Evolutionary conservation across 23 tunicate species (phyloP), one percentile per base, ranked within the genome.

Genomic region (Oikopleura dioica): DNA sequence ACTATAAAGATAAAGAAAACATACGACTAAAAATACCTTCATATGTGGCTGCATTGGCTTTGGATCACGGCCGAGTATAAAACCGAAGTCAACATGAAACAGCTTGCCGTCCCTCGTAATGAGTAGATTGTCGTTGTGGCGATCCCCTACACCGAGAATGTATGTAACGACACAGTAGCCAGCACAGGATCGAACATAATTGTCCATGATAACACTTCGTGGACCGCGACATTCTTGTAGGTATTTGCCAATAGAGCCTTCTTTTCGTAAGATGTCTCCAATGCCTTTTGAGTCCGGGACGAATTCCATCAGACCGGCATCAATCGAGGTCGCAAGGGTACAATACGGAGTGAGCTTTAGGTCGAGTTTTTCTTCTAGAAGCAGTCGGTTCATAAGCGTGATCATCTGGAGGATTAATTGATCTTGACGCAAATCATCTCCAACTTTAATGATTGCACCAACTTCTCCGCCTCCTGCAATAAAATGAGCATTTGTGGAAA

Each of bases 381-480:
- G 84, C 2, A 94, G 78, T 35, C 86, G 79, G 80, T 94, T 87
- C 99, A 94, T 94, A 23, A 94, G 78, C 1, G 89, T 80, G 35
- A 94, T 94, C 37, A 94, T 94, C 72, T 94, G 99, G 24, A 94
- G 80, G 58, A 94, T 76, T n/a, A 94, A 76, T 68, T 94, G 99
- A 82, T 94, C 99, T 82, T 85, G 79, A 31, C 99, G 51, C n/a
- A 94, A 38, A 75, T 94, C 99, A 76, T 94, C 99, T n/a, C 99
- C 99, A 72, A 86, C 82, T 68, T 94, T 94, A 77, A 94, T 83
- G 35, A 94, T 78, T 1, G 89, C 82, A 28, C 84, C 83, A 1
- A 38, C 34, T 36, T 59, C 76, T 23, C 69, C 55, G 9, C 82
- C 78, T 68, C 83, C 88, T n/a, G n/a, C n/a, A n/a, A n/a, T n/a